Evolutionary conservation across 2,797 vertebrate species (phyloP).

Genomic region (Sebastes goodei): DNA sequence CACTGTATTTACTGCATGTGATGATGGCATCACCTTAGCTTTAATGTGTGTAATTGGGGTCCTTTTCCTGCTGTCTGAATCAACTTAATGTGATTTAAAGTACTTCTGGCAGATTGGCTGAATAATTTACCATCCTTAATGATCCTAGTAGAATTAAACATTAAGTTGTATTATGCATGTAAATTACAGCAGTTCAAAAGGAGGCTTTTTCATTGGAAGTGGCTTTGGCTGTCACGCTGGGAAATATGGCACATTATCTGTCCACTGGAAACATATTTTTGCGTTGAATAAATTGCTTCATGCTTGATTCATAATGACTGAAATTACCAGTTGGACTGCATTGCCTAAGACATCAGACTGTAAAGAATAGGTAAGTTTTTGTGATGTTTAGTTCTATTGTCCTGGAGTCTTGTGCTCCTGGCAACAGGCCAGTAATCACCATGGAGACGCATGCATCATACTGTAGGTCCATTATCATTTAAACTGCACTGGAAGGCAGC

Average conservation of each 20-base stretch:
- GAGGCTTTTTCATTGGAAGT: constrained; percentile 22
- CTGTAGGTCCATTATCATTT: neutral
- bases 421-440: neutral
- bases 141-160: constrained; percentile 70
- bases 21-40: neutral
- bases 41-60: neutral
- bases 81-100: constrained; percentile 54
- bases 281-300: constrained; percentile 11
- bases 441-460: neutral
- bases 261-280: constrained; percentile 1
- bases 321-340: neutral
- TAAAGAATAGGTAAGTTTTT: neutral
- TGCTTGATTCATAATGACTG: neutral
- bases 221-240: constrained; percentile 25
- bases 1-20: neutral
- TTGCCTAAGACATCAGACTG: neutral
- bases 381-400: neutral
- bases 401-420: neutral
- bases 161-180: constrained; percentile 70
- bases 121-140: constrained; percentile 75
- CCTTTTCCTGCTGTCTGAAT: constrained; percentile 60
- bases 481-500: neutral
- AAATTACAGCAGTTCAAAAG: constrained; percentile 63
- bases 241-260: constrained; percentile 6
- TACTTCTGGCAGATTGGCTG: constrained; percentile 62